Evolutionary conservation across 2,888 invertebrate genomes (phyloP).

Genomic region (Ferdinandea cuprea): DNA sequence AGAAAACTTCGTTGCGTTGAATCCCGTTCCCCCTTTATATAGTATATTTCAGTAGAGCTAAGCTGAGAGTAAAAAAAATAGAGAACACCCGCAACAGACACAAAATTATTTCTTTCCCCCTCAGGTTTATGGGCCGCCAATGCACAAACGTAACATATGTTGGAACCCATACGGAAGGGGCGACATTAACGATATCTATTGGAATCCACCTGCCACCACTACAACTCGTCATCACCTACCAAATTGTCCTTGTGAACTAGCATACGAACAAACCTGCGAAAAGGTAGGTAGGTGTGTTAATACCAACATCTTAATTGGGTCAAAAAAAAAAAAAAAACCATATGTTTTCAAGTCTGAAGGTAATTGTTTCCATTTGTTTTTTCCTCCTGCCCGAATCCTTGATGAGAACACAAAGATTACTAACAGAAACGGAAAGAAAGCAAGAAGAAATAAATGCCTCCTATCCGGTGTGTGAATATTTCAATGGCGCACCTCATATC

Average conservation of each 20-base stretch:
- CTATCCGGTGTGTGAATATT: constrained; percentile 70
- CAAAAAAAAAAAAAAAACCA: constrained; percentile 17
- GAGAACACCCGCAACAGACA: constrained; percentile 37
- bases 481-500: constrained; percentile 62
- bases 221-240: constrained; percentile 74
- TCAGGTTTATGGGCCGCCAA: constrained; percentile 73
- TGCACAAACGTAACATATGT: constrained; percentile 73
- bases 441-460: constrained; percentile 41
- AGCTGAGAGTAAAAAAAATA: constrained; percentile 24
- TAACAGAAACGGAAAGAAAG: constrained; percentile 1
- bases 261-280: constrained; percentile 72
- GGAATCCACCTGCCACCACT: constrained; percentile 71
- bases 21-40: no score
- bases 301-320: constrained; percentile 61
- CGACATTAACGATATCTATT: constrained; percentile 71
- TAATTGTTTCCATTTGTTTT: constrained; percentile 58
- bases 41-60: constrained; percentile 41
- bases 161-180: constrained; percentile 74
- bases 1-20: constrained; percentile 41
- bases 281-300: constrained; percentile 61
- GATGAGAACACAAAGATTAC: constrained; percentile 47
- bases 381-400: constrained; percentile 38
- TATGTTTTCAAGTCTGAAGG: constrained; percentile 50
- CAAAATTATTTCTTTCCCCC: constrained; percentile 60
- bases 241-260: constrained; percentile 71